A percentile compares a stretch with the other conserved stretches of the same genome.
Conservation (phyloP, 2,888 invertebrate species). For the Petrophora chlorosata region DNA sequence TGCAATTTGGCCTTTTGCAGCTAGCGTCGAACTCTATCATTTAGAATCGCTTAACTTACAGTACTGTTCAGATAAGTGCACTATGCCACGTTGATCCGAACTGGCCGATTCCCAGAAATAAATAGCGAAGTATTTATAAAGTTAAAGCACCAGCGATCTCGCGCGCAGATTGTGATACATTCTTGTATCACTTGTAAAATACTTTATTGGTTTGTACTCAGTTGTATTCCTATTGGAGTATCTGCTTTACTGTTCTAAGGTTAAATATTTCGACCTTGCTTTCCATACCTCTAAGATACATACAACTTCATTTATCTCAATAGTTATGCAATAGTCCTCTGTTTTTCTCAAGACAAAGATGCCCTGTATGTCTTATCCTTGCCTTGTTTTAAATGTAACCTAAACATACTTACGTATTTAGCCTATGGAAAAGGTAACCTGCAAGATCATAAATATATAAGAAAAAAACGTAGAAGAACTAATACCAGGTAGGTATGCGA, state of each 20-base stretch:
- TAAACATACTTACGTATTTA: too few species aligned
- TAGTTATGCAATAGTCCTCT: too few species aligned
- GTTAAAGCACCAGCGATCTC: constrained; percentile 74
- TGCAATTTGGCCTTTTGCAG: too few species aligned
- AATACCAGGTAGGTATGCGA: constrained; percentile 61
- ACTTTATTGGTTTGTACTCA: constrained; percentile 74
- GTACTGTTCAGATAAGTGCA: constrained; percentile 15
- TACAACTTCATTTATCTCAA: too few species aligned
- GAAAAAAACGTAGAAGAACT: constrained; percentile 39
- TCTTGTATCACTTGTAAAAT: constrained; percentile 83
- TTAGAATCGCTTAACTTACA: not conserved
- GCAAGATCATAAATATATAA: constrained; percentile 5
- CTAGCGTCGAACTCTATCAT: not conserved
- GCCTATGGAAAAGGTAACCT: too few species aligned
- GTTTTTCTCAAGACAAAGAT: too few species aligned
- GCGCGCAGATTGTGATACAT: constrained; percentile 69
- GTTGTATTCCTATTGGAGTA: constrained; percentile 43
- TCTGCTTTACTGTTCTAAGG: not conserved
- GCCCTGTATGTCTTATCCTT: too few species aligned
- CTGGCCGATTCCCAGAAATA: constrained; percentile 79
- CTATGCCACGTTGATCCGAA: constrained; percentile 63
- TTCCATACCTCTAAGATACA: too few species aligned
- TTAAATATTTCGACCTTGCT: not conserved
- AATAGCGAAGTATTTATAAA: constrained; percentile 82
- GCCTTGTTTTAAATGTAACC: too few species aligned